A percentile compares a stretch with the other conserved stretches of the same genome.
phyloP scores from a whole-genome alignment of 2,888 invertebrate genomes.

The Nipponacmea schrenckii region DNA sequence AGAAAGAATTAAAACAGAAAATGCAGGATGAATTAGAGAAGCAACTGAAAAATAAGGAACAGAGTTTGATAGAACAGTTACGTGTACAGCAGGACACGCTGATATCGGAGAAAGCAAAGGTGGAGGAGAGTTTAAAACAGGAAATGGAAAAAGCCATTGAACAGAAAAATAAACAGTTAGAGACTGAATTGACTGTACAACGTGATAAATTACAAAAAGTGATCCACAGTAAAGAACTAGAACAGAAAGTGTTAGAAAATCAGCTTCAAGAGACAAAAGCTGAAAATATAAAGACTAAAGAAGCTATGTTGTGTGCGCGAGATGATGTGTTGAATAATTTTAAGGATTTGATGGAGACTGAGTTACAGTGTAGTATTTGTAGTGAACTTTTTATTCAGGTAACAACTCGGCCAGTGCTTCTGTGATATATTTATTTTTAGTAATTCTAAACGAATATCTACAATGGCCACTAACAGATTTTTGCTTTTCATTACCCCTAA shows the following conservation, averaged over 20 bases:
- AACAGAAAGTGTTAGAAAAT: slow-evolving; percentile 57
- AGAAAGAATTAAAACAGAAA: slow-evolving; percentile 68
- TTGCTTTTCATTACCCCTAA: too few species aligned
- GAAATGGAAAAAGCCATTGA: slow-evolving; percentile 74
- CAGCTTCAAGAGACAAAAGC: slow-evolving; percentile 53
- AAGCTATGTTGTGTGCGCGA: slow-evolving; percentile 48
- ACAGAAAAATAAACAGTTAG: slow-evolving; percentile 56
- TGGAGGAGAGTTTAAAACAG: slow-evolving; percentile 65
- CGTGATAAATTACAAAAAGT: slow-evolving; percentile 34
- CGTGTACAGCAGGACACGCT: slow-evolving; percentile 40
- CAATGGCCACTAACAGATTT: too few species aligned
- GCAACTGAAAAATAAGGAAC: slow-evolving; percentile 37
- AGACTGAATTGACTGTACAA: slow-evolving; percentile 43
- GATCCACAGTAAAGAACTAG: slow-evolving; percentile 54
- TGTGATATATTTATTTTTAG: background rate
- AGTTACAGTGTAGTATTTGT: slow-evolving; percentile 81
- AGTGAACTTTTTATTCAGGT: slow-evolving; percentile 78
- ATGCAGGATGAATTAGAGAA: slow-evolving; percentile 39
- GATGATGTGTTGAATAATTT: slow-evolving; percentile 59
- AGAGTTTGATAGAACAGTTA: slow-evolving; percentile 37
- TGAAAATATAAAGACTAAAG: slow-evolving; percentile 53
- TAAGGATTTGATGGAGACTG: slow-evolving; percentile 68
- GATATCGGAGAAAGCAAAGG: slow-evolving; percentile 51
- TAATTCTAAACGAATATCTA: too few species aligned
- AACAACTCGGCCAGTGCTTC: slow-evolving; percentile 9